phyloP scores from a whole-genome alignment of 1,140 invertebrate genomes.

The Drosophila bipectinata region DNA sequence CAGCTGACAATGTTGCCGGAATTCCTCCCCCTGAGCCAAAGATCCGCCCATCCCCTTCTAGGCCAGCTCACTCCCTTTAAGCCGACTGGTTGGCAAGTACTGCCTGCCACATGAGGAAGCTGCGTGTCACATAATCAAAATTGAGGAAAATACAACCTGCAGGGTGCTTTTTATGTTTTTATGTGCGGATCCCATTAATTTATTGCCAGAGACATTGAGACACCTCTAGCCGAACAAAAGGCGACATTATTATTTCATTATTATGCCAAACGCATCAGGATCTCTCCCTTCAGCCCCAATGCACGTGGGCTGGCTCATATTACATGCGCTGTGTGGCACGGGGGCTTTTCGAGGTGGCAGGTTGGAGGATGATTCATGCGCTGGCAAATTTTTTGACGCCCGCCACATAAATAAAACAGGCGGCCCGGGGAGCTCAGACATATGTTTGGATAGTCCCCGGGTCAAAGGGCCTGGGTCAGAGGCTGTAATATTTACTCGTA shows the following conservation, averaged over 20 bases:
- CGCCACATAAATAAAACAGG: slow-evolving; percentile 67
- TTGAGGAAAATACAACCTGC: slow-evolving; percentile 42
- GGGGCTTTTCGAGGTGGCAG: slow-evolving; percentile 19
- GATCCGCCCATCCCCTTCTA: background rate
- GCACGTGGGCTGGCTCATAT: slow-evolving; percentile 41
- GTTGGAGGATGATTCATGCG: slow-evolving; percentile 68
- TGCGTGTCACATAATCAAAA: slow-evolving; percentile 68
- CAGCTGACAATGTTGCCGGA: slow-evolving; percentile 59
- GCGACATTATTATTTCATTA: slow-evolving; percentile 83
- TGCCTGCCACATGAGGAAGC: slow-evolving; percentile 33
- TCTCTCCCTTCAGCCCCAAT: slow-evolving; percentile 20
- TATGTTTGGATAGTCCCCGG: slow-evolving; percentile 62
- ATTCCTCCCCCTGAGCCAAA: background rate
- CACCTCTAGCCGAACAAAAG: slow-evolving; percentile 74
- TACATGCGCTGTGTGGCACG: slow-evolving; percentile 24
- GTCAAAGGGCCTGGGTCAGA: slow-evolving; percentile 34
- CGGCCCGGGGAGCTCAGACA: slow-evolving; percentile 48
- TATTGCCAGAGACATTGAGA: slow-evolving; percentile 68
- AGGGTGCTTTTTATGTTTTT: slow-evolving; percentile 68
- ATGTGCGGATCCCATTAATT: slow-evolving; percentile 76
- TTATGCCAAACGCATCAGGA: slow-evolving; percentile 77
- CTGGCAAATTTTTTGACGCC: slow-evolving; percentile 75
- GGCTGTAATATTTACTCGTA: slow-evolving; percentile 75
- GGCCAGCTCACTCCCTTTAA: slow-evolving; percentile 3
- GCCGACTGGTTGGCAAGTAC: slow-evolving; percentile 50